Conservation (phyloP, 2,888 invertebrate genomes). For the Anthrax anthrax region DNA sequence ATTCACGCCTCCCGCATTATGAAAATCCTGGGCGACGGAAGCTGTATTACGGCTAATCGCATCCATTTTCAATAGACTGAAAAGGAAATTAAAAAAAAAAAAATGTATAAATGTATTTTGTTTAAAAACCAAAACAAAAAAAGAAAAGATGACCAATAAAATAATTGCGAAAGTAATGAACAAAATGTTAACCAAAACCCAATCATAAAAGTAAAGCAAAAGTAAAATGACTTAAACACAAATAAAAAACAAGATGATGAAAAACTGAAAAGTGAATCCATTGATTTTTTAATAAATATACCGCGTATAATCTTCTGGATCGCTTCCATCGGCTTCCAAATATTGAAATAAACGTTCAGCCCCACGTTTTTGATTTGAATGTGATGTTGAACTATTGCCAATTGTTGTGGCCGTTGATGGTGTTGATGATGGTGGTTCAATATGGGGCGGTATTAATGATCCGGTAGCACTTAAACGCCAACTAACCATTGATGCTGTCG, state of each 20-base stretch:
- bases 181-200: neutral
- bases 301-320: conserved; percentile 40
- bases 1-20: conserved; percentile 46
- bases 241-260: neutral
- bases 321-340: conserved; percentile 61
- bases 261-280: neutral
- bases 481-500: conserved; percentile 30
- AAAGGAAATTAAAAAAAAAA: conserved; percentile 4
- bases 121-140: conserved; percentile 8
- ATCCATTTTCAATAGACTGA: conserved; percentile 35
- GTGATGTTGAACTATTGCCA: conserved; percentile 21
- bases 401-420: neutral
- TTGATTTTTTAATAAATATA: conserved; percentile 11
- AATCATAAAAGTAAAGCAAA: conserved; percentile 1
- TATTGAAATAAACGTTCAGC: conserved; percentile 57
- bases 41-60: conserved; percentile 36
- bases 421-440: conserved; percentile 9
- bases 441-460: conserved; percentile 33
- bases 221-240: conserved; percentile 4
- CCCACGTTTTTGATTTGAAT: conserved; percentile 39
- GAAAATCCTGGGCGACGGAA: conserved; percentile 44
- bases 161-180: neutral
- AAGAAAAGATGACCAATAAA: conserved; percentile 1
- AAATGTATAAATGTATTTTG: conserved; percentile 1
- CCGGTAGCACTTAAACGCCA: conserved; percentile 34